These are phyloP conservation scores for Arremon aurantiirostris DNA, from an alignment of 2,797 vertebrate genomes.

Conservation along the genomic window DNA sequence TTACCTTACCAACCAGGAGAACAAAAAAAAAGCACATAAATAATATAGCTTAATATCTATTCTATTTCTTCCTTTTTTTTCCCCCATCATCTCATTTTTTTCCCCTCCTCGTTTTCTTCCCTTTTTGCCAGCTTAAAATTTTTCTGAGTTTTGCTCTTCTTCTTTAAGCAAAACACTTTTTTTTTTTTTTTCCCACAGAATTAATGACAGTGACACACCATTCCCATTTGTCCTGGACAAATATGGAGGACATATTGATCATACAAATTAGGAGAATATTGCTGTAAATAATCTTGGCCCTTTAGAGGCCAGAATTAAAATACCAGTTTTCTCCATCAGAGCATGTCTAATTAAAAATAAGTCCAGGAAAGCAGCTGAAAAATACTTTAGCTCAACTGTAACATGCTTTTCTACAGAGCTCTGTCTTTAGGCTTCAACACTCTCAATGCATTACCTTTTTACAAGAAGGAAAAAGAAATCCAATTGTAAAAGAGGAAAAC, in stretches of 20 bases:
- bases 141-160: not conserved
- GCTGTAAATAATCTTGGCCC: not conserved
- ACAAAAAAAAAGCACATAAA: not conserved
- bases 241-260: not conserved
- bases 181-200: not conserved
- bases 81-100: not conserved
- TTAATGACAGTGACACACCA: not conserved
- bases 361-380: not conserved
- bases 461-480: slow-evolving; percentile 8
- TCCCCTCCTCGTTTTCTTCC: not conserved
- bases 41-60: not conserved
- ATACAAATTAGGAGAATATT: not conserved
- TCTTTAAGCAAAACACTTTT: not conserved
- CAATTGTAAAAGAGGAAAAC: not conserved
- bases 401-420: not conserved
- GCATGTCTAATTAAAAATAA: slow-evolving; percentile 35
- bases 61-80: not conserved
- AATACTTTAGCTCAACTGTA: not conserved
- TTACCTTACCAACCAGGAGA: not conserved
- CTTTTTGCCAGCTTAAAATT: not conserved
- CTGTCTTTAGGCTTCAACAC: not conserved
- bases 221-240: not conserved
- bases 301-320: slow-evolving; percentile 13
- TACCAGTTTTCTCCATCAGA: slow-evolving; percentile 40
- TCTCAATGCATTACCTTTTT: not conserved